Conservation (phyloP, 2,888 invertebrate species). For the Coleophora flavipennella region DNA sequence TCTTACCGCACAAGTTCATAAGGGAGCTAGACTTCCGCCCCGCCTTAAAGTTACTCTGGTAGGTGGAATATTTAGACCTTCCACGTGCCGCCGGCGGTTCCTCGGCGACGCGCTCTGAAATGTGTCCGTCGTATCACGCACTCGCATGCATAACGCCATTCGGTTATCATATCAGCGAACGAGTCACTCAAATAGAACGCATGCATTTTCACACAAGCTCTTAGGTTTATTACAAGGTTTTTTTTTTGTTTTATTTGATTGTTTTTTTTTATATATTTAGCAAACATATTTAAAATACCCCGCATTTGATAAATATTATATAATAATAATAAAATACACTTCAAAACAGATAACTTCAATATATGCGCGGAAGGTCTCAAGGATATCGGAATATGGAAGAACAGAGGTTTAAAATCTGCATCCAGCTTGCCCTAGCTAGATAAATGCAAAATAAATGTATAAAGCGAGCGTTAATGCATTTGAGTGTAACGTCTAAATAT, state of each 20-base stretch:
- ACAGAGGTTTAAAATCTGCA: constrained; percentile 37
- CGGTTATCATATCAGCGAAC: constrained; percentile 6
- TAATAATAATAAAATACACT: neutral
- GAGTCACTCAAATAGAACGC: constrained; percentile 13
- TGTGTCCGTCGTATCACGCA: constrained; percentile 68
- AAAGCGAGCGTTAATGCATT: constrained; percentile 49
- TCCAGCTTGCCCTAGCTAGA: constrained; percentile 46
- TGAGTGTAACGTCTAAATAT: constrained; percentile 39
- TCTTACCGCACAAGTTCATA: constrained; percentile 97
- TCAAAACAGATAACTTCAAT: constrained; percentile 19
- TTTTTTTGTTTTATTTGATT: neutral
- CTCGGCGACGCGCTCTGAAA: constrained; percentile 88
- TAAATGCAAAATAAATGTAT: constrained; percentile 40
- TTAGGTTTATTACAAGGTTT: neutral
- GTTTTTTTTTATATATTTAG: neutral
- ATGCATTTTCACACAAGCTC: constrained; percentile 41
- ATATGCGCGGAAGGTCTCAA: constrained; percentile 64
- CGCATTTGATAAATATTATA: constrained; percentile 8
- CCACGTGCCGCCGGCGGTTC: constrained; percentile 84
- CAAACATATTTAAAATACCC: constrained; percentile 12
- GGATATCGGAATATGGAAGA: constrained; percentile 40
- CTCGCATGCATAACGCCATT: constrained; percentile 37
- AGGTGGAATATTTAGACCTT: constrained; percentile 87
- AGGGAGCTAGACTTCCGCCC: constrained; percentile 94
- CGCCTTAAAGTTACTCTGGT: constrained; percentile 88